A percentile compares a stretch with the other conserved stretches of the same genome.
phyloP scores from a whole-genome alignment of 2,797 vertebrate genomes.

The Gymnoscopelus microlampas region DNA sequence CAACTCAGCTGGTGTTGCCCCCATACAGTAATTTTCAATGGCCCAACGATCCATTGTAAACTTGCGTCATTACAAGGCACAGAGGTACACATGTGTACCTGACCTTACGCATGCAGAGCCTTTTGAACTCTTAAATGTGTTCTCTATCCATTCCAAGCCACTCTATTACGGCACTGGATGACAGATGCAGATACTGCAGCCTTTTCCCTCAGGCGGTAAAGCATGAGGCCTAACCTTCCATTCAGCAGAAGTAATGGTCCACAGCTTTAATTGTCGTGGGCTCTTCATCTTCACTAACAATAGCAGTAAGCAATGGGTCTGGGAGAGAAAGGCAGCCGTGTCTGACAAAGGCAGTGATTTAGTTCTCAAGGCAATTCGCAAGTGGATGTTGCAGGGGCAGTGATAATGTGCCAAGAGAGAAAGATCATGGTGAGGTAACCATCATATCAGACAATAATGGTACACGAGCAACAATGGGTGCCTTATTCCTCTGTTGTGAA shows the following conservation, averaged over 20 bases:
- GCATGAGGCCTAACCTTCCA: constrained; percentile 75
- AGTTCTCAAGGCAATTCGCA: constrained; percentile 70
- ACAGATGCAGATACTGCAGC: constrained; percentile 70
- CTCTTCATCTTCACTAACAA: constrained; percentile 86
- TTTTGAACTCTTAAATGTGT: constrained; percentile 53
- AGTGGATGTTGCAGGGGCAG: constrained; percentile 63
- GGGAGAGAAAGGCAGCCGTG: constrained; percentile 74
- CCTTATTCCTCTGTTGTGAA: constrained; percentile 34
- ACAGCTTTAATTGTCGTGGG: constrained; percentile 84
- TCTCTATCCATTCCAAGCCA: constrained; percentile 61
- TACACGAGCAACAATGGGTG: constrained; percentile 41
- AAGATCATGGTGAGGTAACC: constrained; percentile 64
- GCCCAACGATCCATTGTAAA: too few species aligned
- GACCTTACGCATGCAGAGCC: constrained; percentile 34
- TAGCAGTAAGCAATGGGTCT: constrained; percentile 78
- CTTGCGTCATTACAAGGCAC: too few species aligned
- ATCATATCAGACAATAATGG: constrained; percentile 49
- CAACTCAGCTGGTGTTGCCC: too few species aligned
- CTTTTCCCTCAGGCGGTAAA: constrained; percentile 74
- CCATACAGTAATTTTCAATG: too few species aligned
- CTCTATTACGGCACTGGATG: constrained; percentile 66
- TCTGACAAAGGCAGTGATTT: constrained; percentile 82
- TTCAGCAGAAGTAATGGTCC: constrained; percentile 83
- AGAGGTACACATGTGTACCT: constrained; percentile 17
- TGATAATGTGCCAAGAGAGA: constrained; percentile 65